Evolutionary conservation across 2,797 vertebrate species (phyloP).

Genomic region (Smutsia temminckii): DNA sequence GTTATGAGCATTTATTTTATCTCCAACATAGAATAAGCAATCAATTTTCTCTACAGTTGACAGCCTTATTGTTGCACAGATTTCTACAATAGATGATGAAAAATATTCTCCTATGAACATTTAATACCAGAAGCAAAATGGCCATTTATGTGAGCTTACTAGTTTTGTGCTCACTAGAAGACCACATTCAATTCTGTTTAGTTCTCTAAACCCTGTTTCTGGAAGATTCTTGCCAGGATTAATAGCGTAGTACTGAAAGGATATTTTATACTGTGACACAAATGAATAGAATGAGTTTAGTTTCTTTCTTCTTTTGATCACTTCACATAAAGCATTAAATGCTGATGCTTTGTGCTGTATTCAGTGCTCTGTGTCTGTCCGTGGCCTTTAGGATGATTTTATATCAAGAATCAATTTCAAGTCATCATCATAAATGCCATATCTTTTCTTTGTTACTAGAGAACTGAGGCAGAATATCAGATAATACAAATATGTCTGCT

Average conservation of each 20-base stretch:
- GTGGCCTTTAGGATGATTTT: neutral
- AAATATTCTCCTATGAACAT: neutral
- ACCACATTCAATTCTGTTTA: neutral
- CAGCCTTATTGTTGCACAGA: neutral
- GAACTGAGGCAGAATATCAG: neutral
- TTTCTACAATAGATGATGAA: neutral
- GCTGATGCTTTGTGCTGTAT: rapidly evolving
- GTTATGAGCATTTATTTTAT: neutral
- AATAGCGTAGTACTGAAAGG: neutral
- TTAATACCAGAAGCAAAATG: neutral
- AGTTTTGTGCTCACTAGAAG: neutral
- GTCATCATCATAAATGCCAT: neutral
- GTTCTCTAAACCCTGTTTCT: neutral
- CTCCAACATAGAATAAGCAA: neutral
- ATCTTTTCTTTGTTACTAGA: neutral
- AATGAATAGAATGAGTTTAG: neutral
- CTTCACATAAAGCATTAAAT: neutral
- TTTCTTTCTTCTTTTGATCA: neutral
- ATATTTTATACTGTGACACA: neutral
- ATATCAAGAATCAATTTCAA: neutral
- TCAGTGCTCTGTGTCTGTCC: neutral
- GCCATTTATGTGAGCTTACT: neutral
- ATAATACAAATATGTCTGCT: neutral
- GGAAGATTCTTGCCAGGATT: neutral
- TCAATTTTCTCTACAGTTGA: neutral